Conservation (phyloP, 2,888 invertebrate genomes). For the Drosophila nr. medialis region DNA sequence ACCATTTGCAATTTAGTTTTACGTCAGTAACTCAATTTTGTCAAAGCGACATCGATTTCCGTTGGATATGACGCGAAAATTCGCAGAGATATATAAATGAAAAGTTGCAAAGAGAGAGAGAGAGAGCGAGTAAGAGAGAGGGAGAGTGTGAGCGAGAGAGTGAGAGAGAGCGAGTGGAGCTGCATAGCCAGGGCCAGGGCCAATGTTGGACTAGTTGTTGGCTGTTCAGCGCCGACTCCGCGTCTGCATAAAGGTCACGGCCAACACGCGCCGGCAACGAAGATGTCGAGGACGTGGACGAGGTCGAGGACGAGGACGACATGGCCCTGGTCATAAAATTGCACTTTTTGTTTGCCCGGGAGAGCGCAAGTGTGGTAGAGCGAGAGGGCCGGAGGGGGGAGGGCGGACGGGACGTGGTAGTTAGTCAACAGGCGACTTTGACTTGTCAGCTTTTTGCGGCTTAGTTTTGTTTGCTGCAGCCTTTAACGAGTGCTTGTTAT, state of each 20-base stretch:
- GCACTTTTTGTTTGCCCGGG: constrained; percentile 11
- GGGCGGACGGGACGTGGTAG: not conserved
- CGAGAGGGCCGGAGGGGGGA: not conserved
- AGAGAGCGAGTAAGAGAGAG: not conserved
- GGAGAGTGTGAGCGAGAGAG: not conserved
- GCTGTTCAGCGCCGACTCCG: constrained; percentile 70
- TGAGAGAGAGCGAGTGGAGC: constrained; percentile 13
- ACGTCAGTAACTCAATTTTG: constrained; percentile 64
- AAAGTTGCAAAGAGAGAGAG: constrained; percentile 27
- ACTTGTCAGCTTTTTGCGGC: constrained; percentile 6
- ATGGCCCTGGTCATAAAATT: constrained; percentile 6
- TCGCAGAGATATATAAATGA: constrained; percentile 26
- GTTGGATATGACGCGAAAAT: constrained; percentile 61
- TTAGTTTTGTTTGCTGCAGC: constrained; percentile 3
- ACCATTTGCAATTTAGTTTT: constrained; percentile 44
- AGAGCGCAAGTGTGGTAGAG: not conserved
- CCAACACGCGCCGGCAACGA: constrained; percentile 36
- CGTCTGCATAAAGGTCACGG: constrained; percentile 72
- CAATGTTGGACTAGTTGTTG: constrained; percentile 53
- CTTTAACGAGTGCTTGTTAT: not conserved
- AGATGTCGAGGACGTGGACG: not conserved
- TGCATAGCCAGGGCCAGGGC: constrained; percentile 35
- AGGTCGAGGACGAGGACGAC: not conserved
- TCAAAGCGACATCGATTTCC: constrained; percentile 72
- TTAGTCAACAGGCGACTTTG: constrained; percentile 16